These are phyloP conservation scores for Meteorus sp. DNA, from an alignment of 1,140 invertebrate genomes.

Conservation along the genomic window DNA sequence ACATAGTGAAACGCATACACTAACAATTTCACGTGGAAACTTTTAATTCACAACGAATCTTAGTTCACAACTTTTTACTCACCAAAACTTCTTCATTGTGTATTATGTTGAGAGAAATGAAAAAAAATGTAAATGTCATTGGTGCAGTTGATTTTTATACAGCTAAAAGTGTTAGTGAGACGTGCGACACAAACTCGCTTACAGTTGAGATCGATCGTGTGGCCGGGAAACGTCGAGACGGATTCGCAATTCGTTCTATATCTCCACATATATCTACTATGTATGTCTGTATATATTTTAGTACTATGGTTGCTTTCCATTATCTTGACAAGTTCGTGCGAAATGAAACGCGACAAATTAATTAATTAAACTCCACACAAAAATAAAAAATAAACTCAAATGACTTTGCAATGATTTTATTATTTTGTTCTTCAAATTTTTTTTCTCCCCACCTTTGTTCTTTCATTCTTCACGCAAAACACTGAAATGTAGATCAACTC, in stretches of 20 bases:
- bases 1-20: background rate
- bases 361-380: constrained; percentile 10
- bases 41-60: background rate
- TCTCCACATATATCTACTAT: background rate
- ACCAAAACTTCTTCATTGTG: background rate
- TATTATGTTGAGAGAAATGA: background rate
- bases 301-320: background rate
- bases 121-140: too few species aligned
- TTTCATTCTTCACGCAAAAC: background rate
- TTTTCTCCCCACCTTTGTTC: too few species aligned
- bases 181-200: too few species aligned
- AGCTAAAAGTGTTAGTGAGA: too few species aligned
- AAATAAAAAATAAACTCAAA: too few species aligned
- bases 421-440: too few species aligned
- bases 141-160: too few species aligned
- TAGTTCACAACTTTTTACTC: background rate
- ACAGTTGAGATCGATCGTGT: too few species aligned
- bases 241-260: background rate
- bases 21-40: background rate
- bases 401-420: too few species aligned
- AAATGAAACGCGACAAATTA: constrained; percentile 4
- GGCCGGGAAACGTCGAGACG: too few species aligned
- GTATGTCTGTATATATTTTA: background rate
- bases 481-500: background rate
- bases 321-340: background rate